These are phyloP conservation scores for Mylabris phalerata DNA, from an alignment of 1,140 invertebrate genomes.

Conservation along the genomic window DNA sequence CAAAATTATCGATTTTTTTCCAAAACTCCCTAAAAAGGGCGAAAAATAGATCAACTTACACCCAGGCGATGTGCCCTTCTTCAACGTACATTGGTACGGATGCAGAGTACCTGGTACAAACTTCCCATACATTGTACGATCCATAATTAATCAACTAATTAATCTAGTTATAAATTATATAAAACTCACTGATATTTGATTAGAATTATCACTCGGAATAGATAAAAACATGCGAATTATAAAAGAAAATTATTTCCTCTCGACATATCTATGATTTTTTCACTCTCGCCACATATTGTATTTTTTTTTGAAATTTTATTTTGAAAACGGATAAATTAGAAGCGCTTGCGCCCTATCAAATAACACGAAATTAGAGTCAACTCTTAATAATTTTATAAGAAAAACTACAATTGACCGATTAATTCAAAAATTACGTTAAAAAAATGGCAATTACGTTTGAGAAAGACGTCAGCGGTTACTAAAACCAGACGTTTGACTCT, in stretches of 20 bases:
- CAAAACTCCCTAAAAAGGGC: conserved; percentile 28
- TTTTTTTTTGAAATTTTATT: neutral
- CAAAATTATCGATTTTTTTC: neutral
- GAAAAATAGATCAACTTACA: conserved; percentile 58
- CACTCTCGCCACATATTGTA: conserved; percentile 7
- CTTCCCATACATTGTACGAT: conserved; percentile 80
- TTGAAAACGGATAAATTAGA: too few relatives aligned
- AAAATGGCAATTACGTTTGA: too few relatives aligned
- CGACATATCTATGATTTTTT: conserved; percentile 14
- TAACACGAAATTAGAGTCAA: too few relatives aligned
- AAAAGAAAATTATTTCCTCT: neutral
- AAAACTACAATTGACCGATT: too few relatives aligned
- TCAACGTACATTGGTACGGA: conserved; percentile 71
- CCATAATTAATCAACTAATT: conserved; percentile 48
- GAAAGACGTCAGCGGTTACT: too few relatives aligned
- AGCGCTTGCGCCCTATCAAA: conserved; percentile 5
- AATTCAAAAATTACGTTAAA: too few relatives aligned
- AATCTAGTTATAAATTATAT: too few relatives aligned
- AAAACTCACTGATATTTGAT: too few relatives aligned
- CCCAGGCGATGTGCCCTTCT: conserved; percentile 72
- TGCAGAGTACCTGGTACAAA: conserved; percentile 69
- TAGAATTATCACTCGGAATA: neutral
- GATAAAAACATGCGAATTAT: conserved; percentile 4
- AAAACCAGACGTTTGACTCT: too few relatives aligned
- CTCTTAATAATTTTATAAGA: too few relatives aligned